Conservation (phyloP, 1,140 invertebrate genomes). For the Tetragonula clypearis region DNA sequence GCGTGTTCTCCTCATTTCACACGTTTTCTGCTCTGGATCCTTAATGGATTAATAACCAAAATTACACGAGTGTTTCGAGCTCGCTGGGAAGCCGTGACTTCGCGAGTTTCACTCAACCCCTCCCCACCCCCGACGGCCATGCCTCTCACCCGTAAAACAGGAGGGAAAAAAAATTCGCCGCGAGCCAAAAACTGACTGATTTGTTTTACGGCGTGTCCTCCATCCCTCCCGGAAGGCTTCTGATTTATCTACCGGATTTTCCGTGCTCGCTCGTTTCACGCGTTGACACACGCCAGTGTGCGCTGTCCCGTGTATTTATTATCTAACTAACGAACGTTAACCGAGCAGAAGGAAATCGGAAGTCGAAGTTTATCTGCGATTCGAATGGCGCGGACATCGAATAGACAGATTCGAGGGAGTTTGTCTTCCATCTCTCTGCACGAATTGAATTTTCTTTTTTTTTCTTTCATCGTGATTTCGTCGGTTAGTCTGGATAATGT, state of each 20-base stretch:
- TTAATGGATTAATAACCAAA: too few species aligned
- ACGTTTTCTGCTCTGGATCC: too few species aligned
- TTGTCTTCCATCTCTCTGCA: not conserved
- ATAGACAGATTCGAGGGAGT: not conserved
- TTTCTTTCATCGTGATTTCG: too few species aligned
- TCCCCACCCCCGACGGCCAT: too few species aligned
- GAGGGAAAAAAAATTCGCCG: not conserved
- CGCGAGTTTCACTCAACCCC: not conserved
- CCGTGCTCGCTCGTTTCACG: constrained; percentile 53
- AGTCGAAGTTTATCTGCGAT: constrained; percentile 39
- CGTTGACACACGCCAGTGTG: constrained; percentile 34
- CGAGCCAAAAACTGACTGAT: constrained; percentile 41
- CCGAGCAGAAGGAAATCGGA: constrained; percentile 35
- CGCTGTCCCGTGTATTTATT: constrained; percentile 28
- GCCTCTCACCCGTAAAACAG: not conserved
- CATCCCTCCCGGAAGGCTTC: constrained; percentile 38
- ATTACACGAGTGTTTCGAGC: not conserved
- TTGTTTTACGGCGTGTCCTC: constrained; percentile 50
- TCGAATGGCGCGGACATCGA: not conserved
- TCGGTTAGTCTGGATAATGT: too few species aligned
- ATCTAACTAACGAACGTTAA: constrained; percentile 31
- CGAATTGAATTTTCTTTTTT: not conserved
- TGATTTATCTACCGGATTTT: constrained; percentile 63
- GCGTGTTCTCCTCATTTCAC: too few species aligned
- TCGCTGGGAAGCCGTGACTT: not conserved